These are phyloP conservation scores for Drosophila nasuta DNA, from an alignment of 1,140 invertebrate species.

Conservation along the genomic window DNA sequence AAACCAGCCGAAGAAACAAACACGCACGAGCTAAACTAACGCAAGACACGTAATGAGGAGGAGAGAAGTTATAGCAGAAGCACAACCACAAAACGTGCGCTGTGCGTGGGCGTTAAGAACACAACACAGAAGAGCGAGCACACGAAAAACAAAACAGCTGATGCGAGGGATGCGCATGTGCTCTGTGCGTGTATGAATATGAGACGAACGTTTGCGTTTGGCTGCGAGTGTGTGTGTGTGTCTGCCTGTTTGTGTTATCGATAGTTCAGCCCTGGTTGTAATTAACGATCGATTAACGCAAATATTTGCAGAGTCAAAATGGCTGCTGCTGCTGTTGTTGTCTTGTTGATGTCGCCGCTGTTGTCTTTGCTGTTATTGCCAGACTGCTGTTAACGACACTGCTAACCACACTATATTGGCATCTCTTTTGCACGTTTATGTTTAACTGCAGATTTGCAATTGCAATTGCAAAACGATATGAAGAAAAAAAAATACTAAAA, in stretches of 20 bases:
- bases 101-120: slow-evolving; percentile 55
- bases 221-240: not conserved
- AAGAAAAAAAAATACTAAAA: slow-evolving; percentile 2
- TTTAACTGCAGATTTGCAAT: slow-evolving; percentile 13
- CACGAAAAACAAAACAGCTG: slow-evolving; percentile 49
- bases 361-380: not conserved
- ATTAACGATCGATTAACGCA: slow-evolving; percentile 48
- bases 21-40: slow-evolving; percentile 1
- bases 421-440: not conserved
- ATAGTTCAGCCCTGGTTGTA: slow-evolving; percentile 50
- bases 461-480: slow-evolving; percentile 6
- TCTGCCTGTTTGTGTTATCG: slow-evolving; percentile 45
- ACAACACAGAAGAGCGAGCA: slow-evolving; percentile 1
- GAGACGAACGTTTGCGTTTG: slow-evolving; percentile 17
- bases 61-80: not conserved
- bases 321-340: not conserved
- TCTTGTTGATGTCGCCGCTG: not conserved
- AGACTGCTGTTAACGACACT: slow-evolving; percentile 1
- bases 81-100: slow-evolving; percentile 45
- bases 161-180: slow-evolving; percentile 24
- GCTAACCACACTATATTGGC: not conserved
- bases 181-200: not conserved
- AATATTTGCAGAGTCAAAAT: slow-evolving; percentile 13
- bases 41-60: slow-evolving; percentile 20
- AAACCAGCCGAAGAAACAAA: slow-evolving; percentile 16